Percentiles rank a stretch among this genome's conserved stretches.
Conservation (phyloP, 2,797 vertebrate species). For the Sebastolobus alascanus region DNA sequence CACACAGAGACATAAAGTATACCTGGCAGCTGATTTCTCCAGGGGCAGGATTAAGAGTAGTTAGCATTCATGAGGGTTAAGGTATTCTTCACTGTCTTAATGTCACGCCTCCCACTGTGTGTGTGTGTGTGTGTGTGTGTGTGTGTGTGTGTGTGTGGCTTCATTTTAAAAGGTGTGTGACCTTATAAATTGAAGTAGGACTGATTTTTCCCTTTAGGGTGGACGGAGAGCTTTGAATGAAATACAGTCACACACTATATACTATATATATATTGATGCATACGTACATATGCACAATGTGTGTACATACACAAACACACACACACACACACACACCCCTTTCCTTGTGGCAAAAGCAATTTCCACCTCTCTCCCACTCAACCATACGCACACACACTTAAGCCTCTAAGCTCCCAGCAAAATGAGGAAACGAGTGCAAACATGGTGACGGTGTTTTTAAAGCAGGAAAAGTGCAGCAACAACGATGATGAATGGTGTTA, state of each 20-base stretch:
- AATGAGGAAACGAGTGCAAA: neutral
- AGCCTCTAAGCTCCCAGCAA: neutral
- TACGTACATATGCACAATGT: no score
- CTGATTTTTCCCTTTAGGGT: neutral
- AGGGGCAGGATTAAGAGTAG: slow-evolving; percentile 32
- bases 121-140: neutral
- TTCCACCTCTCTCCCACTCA: neutral
- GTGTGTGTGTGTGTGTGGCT: neutral
- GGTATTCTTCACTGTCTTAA: slow-evolving; percentile 22
- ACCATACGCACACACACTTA: neutral
- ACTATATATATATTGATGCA: neutral
- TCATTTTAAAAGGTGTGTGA: neutral
- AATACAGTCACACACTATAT: neutral
- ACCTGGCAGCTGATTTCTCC: neutral
- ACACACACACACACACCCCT: neutral
- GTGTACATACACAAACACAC: neutral
- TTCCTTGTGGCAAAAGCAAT: slow-evolving; percentile 4
- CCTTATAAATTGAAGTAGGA: neutral
- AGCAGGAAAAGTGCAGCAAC: neutral
- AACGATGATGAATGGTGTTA: neutral
- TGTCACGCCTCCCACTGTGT: slow-evolving; percentile 10
- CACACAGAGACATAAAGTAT: neutral
- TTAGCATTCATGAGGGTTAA: slow-evolving; percentile 53
- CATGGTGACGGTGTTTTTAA: accelerated
- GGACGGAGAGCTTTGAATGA: neutral